Evolutionary conservation across 2,797 vertebrate species (phyloP), one percentile per base, ranked within the genome.

Genomic region (Pachyuromys duprasi): DNA sequence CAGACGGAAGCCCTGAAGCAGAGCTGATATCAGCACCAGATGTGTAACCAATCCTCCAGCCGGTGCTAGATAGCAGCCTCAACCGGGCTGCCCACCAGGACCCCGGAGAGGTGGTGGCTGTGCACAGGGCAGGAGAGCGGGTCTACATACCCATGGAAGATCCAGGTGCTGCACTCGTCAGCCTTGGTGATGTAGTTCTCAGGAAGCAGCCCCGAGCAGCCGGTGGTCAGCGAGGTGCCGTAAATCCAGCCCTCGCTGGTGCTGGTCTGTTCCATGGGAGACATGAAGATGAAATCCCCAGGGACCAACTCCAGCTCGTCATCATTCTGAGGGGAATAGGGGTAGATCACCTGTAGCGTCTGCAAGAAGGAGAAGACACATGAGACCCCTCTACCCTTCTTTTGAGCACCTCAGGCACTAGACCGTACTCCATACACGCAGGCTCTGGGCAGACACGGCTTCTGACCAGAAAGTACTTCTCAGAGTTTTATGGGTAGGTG

Each of bases 231-330:
- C 0, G 99, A 99, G 0, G 99, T 99, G 92, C 99, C 99, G 0
- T 99, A 99, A 95, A 99, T 98, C 99, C 99, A 99, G 82, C 99
- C 99, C 97, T 99, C 99, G 0, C 99, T 99, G 65, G 99, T 99
- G 82, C 97, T 99, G 98, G 97, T 98, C 97, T 99, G 99, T 97
- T 99, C 99, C 98, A 99, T 98, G 0, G 99, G 98, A 2, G 99
- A 99, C 99, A 99, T 99, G 98, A 99, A 99, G 98, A 99, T 99
- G 90, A 99, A 99, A 97, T 99, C 99, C 93, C 99, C 99, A 0
- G 99, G 99, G 26, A 98, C 98, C 98, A 99, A 98, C 98, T 99
- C 99, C 7, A 99, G 99, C 98, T 99, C 99, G 0, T 99, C 99
- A 0, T 99, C 99, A 0, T 99, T 99, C 98, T 99, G 99, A 1